phyloP scores from a whole-genome alignment of 2,797 vertebrate genomes.

The Chromobotia macracanthus region DNA sequence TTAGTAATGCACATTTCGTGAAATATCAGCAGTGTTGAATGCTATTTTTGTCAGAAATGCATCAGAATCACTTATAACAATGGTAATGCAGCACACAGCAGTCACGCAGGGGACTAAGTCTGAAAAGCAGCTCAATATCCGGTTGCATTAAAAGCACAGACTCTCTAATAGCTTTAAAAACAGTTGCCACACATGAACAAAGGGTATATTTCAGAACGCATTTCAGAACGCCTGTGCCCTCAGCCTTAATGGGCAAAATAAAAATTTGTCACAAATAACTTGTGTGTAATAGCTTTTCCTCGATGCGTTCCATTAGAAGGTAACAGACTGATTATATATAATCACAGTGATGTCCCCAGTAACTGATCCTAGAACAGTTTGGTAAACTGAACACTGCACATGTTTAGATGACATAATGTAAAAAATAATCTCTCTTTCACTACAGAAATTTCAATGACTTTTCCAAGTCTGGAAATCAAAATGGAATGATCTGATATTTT shows the following conservation, averaged over 20 bases:
- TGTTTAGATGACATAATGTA: too few relatives aligned
- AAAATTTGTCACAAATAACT: slow-evolving; percentile 52
- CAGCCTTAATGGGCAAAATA: slow-evolving; percentile 36
- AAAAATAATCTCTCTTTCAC: too few relatives aligned
- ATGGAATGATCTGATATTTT: too few relatives aligned
- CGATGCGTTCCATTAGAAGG: slow-evolving; percentile 48
- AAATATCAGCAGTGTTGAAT: neutral
- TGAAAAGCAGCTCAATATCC: slow-evolving; percentile 7
- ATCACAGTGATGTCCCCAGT: slow-evolving; percentile 48
- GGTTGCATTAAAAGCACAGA: slow-evolving; percentile 12
- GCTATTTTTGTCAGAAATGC: neutral
- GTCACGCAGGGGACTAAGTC: neutral
- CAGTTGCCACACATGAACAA: slow-evolving; percentile 13
- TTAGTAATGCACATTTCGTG: slow-evolving; percentile 15
- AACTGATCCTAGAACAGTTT: too few relatives aligned
- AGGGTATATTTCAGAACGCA: slow-evolving; percentile 34
- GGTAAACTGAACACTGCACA: too few relatives aligned
- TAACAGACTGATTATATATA: slow-evolving; percentile 55
- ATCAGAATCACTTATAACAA: slow-evolving; percentile 14
- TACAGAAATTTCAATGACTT: too few relatives aligned
- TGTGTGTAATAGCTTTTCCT: slow-evolving; percentile 54
- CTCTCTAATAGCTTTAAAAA: slow-evolving; percentile 1
- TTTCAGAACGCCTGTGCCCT: slow-evolving; percentile 31
- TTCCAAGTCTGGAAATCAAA: too few relatives aligned
- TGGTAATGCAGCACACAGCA: neutral